Evolutionary conservation across 2,113 vertebrate species (phyloP).

Genomic region (Ardeotis arabs): DNA sequence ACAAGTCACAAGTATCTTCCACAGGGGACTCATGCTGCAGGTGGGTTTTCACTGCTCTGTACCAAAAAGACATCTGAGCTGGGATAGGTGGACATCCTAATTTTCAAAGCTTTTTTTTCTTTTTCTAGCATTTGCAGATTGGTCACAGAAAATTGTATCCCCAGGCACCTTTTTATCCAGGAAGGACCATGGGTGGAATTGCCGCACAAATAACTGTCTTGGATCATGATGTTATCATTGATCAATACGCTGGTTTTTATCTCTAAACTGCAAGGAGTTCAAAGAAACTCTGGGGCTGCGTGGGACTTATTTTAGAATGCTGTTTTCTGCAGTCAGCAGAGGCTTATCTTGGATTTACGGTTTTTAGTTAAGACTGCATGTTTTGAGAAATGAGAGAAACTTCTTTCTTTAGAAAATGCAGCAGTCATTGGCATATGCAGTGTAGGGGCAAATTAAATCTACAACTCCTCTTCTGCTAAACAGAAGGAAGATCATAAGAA

Average conservation of each 20-base stretch:
- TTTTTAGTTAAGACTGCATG: neutral
- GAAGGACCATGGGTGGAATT: neutral
- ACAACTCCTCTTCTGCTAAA: neutral
- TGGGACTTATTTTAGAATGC: neutral
- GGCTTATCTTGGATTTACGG: neutral
- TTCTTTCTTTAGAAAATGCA: constrained; percentile 8
- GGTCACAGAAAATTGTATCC: neutral
- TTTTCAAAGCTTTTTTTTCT: neutral
- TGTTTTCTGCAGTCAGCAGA: constrained; percentile 5
- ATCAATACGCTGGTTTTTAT: neutral
- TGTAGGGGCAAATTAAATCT: neutral
- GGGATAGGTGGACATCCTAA: neutral
- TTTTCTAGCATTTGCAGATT: neutral
- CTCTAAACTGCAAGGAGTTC: neutral
- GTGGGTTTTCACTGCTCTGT: neutral
- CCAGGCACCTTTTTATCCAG: neutral
- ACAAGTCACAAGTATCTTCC: neutral
- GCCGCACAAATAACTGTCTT: neutral
- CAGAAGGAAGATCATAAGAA: neutral
- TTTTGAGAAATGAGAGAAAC: neutral
- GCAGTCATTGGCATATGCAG: neutral
- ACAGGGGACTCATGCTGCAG: neutral
- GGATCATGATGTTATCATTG: neutral
- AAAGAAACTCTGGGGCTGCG: neutral
- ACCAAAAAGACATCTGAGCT: neutral